phyloP scores from a whole-genome alignment of 2,888 invertebrate genomes.

The Lasioglossum vierecki region DNA sequence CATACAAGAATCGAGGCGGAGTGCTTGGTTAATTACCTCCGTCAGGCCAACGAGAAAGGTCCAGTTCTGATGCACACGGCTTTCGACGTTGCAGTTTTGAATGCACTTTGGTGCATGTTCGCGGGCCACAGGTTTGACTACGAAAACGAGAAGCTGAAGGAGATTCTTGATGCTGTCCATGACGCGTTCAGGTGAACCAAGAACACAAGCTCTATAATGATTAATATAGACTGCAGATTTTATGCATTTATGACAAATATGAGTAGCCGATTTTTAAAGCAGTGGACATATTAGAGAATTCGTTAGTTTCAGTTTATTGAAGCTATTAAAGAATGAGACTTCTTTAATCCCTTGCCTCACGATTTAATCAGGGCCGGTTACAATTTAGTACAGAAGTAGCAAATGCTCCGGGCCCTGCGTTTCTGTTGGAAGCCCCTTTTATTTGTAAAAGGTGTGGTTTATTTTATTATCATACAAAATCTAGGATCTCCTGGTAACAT shows the following conservation, averaged over 20 bases:
- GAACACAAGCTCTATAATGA: not conserved
- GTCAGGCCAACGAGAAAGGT: conserved; percentile 75
- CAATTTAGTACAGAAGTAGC: no score
- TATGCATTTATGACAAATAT: not conserved
- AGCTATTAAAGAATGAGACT: no score
- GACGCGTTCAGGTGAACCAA: conserved; percentile 85
- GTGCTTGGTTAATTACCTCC: conserved; percentile 84
- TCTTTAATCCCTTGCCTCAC: no score
- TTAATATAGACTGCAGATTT: not conserved
- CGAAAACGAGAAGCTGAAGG: conserved; percentile 85
- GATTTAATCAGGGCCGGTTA: no score
- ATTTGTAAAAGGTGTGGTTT: no score
- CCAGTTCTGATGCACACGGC: conserved; percentile 85
- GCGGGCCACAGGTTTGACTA: conserved; percentile 88
- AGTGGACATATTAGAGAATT: not conserved
- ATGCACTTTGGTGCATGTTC: conserved; percentile 89
- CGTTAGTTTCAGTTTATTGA: not conserved
- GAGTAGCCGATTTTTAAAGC: not conserved
- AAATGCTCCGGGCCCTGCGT: no score
- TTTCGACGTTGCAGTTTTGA: conserved; percentile 88
- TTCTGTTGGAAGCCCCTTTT: no score
- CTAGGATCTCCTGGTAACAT: no score
- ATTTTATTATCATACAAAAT: no score
- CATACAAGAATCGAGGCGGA: conserved; percentile 86
- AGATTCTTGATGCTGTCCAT: conserved; percentile 86